Conservation (phyloP, 2,113 vertebrate species). For the Excalfactoria chinensis region DNA sequence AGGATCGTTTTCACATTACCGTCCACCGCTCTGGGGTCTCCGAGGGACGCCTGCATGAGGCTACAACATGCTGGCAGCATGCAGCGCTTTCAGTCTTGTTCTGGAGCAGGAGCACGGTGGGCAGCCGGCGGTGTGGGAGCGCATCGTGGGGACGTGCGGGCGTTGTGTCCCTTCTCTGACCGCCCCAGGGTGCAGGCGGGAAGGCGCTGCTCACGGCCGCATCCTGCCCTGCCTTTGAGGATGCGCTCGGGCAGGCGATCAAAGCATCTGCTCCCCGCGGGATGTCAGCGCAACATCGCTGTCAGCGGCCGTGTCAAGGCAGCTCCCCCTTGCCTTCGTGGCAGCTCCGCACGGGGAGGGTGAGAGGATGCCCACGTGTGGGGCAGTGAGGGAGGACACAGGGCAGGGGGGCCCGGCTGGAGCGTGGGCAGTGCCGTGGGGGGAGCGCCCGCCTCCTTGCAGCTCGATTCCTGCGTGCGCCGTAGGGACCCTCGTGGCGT, state of each 20-base stretch:
- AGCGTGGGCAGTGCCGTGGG: not conserved
- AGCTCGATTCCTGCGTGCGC: conserved; percentile 49
- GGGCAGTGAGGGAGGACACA: fast-evolving
- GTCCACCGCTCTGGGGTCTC: conserved; percentile 74
- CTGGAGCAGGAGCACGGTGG: conserved; percentile 49
- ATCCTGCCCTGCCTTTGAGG: not conserved
- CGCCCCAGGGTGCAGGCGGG: not conserved
- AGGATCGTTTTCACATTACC: conserved; percentile 81
- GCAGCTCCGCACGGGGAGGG: fast-evolving
- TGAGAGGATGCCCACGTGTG: fast-evolving
- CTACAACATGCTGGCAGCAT: conserved; percentile 50
- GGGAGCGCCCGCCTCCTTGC: not conserved
- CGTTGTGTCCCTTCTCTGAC: conserved; percentile 21
- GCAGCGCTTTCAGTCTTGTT: conserved; percentile 57
- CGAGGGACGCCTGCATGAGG: conserved; percentile 80
- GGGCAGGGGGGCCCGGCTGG: not conserved
- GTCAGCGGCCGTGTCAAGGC: not conserved
- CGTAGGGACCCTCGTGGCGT: conserved; percentile 15
- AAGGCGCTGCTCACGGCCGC: not conserved
- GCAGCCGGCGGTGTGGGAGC: not conserved
- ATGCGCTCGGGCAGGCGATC: not conserved
- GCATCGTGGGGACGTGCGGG: not conserved
- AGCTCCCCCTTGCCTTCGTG: fast-evolving
- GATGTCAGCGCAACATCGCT: not conserved
- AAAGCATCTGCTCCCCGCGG: not conserved